Conservation (phyloP, 2,113 vertebrate genomes). For the Mobula hypostoma region DNA sequence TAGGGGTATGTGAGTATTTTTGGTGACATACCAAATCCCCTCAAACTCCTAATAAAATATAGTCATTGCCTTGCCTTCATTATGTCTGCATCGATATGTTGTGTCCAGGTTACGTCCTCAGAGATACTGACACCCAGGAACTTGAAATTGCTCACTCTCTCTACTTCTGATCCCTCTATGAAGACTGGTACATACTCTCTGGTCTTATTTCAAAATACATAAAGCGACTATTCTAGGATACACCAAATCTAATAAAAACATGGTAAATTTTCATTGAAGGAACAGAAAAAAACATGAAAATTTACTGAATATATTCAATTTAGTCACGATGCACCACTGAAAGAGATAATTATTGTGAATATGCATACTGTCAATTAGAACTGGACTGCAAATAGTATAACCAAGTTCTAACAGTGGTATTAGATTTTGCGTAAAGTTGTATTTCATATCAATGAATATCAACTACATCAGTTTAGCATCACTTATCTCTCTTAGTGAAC, state of each 20-base stretch:
- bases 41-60: no score
- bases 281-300: no score
- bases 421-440: background rate
- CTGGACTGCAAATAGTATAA: background rate
- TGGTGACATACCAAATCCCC: no score
- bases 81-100: no score
- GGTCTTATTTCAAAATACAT: background rate
- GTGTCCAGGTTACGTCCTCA: no score
- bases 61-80: no score
- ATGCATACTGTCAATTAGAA: background rate
- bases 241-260: background rate
- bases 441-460: background rate
- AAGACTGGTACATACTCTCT: no score
- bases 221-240: background rate
- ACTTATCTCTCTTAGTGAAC: background rate
- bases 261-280: no score
- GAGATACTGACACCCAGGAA: no score
- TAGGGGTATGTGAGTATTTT: no score
- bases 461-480: background rate
- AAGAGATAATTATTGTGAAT: background rate
- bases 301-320: background rate
- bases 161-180: no score
- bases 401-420: background rate
- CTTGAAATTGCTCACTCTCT: no score
- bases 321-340: background rate